These are phyloP conservation scores for Bellardia pandia DNA, from an alignment of 2,888 invertebrate species.

Conservation along the genomic window DNA sequence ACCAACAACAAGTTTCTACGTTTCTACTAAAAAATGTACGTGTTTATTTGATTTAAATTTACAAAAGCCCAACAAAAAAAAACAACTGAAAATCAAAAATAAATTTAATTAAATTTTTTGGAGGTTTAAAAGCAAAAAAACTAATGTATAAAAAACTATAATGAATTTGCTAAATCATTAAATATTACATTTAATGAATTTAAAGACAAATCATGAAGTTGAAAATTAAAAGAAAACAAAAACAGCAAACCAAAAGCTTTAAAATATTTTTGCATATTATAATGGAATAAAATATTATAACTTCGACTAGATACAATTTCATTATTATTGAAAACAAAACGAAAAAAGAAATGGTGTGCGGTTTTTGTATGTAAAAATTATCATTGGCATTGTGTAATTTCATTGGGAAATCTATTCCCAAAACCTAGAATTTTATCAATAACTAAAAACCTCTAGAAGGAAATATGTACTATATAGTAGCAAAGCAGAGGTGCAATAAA, in stretches of 20 bases:
- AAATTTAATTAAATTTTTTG: conserved; percentile 2
- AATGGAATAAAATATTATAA: conserved; percentile 39
- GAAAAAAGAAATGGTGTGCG: conserved; percentile 41
- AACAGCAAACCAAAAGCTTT: conserved; percentile 37
- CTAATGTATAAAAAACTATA: conserved; percentile 11
- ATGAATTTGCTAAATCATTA: conserved; percentile 42
- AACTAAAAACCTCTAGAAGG: neutral
- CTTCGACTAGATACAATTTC: neutral
- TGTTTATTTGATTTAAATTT: conserved; percentile 43
- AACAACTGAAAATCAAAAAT: neutral
- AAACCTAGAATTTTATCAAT: too few species aligned
- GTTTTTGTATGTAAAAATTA: conserved; percentile 15
- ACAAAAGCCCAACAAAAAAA: neutral
- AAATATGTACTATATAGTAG: too few species aligned
- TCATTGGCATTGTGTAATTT: conserved; percentile 29
- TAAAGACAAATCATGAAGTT: conserved; percentile 32
- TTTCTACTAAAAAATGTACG: conserved; percentile 71
- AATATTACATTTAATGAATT: conserved; percentile 46
- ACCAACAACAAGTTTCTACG: conserved; percentile 65
- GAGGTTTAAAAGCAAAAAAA: conserved; percentile 37
- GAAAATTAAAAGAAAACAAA: neutral
- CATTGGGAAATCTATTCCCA: neutral
- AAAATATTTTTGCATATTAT: conserved; percentile 42
- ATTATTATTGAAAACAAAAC: conserved; percentile 4
- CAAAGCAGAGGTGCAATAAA: too few species aligned